Evolutionary conservation across 2,888 invertebrate species (phyloP).

Genomic region (Metopia argyrocephala): DNA sequence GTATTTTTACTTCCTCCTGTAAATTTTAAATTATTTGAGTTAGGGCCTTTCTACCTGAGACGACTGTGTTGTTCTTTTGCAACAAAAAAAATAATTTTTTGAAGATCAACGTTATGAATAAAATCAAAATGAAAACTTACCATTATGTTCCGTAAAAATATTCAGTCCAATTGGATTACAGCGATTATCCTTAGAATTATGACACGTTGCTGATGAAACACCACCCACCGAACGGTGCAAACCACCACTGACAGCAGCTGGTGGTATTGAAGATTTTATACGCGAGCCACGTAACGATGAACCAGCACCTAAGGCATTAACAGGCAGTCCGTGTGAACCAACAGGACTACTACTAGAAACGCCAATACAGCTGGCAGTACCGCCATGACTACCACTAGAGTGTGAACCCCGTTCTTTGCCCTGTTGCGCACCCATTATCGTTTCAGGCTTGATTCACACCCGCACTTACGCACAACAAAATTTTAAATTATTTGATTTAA

Average conservation of each 20-base stretch:
- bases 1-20: too few relatives aligned
- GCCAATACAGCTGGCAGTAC: conserved; percentile 81
- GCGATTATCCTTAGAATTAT: conserved; percentile 85
- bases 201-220: conserved; percentile 48
- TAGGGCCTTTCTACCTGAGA: too few relatives aligned
- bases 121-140: conserved; percentile 81
- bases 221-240: conserved; percentile 62
- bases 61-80: not conserved
- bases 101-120: not conserved
- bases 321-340: conserved; percentile 75
- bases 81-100: not conserved
- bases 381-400: conserved; percentile 73
- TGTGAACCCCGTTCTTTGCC: conserved; percentile 89
- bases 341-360: conserved; percentile 77
- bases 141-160: conserved; percentile 96
- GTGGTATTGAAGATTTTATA: conserved; percentile 80
- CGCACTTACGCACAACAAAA: too few relatives aligned
- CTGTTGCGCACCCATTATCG: conserved; percentile 93
- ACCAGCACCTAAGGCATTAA: conserved; percentile 75
- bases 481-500: too few relatives aligned
- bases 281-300: conserved; percentile 86
- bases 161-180: conserved; percentile 85
- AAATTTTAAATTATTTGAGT: too few relatives aligned
- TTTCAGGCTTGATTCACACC: not conserved
- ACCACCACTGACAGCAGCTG: conserved; percentile 66